A percentile compares a stretch with the other conserved stretches of the same genome.
These are phyloP conservation scores for Mechanitis messenoides DNA, from an alignment of 2,888 invertebrate species.

Conservation along the genomic window DNA sequence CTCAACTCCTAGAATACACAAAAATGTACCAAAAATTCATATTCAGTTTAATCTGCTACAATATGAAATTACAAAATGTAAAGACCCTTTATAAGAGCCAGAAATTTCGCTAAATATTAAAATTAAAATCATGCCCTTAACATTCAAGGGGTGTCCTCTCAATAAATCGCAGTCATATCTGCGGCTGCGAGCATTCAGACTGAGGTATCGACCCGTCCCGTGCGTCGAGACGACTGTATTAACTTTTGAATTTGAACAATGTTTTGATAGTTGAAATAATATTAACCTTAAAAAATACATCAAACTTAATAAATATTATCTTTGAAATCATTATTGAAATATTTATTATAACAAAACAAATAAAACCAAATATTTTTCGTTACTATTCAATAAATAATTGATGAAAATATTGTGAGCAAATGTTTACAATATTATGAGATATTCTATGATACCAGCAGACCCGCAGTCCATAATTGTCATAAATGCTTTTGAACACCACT, in stretches of 20 bases:
- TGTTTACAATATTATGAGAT: too few relatives aligned
- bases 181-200: constrained; percentile 37
- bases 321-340: too few relatives aligned
- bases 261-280: constrained; percentile 1
- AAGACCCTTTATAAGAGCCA: background rate
- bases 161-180: constrained; percentile 48
- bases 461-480: too few relatives aligned
- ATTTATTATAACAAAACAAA: too few relatives aligned
- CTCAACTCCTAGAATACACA: too few relatives aligned
- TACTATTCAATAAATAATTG: too few relatives aligned
- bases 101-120: constrained; percentile 6
- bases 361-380: too few relatives aligned
- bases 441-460: too few relatives aligned
- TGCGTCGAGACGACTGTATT: constrained; percentile 23
- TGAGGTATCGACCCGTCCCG: constrained; percentile 33
- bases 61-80: background rate
- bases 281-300: background rate
- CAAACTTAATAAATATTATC: too few relatives aligned
- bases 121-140: constrained; percentile 31
- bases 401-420: too few relatives aligned
- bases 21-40: too few relatives aligned
- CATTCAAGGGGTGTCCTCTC: constrained; percentile 38
- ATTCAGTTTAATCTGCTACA: background rate
- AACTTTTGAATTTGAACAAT: constrained; percentile 7
- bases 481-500: too few relatives aligned